Conservation (phyloP, 2,888 invertebrate genomes). For the Erynnis tages region DNA sequence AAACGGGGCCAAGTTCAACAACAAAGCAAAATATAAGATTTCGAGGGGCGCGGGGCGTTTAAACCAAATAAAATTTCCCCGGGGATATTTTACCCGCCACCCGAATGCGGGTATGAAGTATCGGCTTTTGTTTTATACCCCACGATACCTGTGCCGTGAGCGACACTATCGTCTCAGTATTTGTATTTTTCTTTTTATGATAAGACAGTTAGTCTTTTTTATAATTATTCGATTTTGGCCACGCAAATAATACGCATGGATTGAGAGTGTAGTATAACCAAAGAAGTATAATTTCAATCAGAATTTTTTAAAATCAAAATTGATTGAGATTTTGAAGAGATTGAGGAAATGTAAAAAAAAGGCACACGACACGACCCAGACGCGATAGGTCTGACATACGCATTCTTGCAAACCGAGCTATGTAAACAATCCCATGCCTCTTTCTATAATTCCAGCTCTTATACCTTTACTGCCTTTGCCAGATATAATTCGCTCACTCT, state of each 20-base stretch:
- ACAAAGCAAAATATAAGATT: constrained; percentile 6
- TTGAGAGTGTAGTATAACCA: no score
- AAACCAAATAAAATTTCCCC: constrained; percentile 22
- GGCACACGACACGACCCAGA: no score
- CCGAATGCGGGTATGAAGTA: background rate
- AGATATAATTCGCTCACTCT: background rate
- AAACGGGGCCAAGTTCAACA: constrained; percentile 3
- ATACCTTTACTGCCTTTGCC: background rate
- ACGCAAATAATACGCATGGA: no score
- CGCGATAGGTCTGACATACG: background rate
- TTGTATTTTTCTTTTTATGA: no score
- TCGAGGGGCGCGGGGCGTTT: background rate
- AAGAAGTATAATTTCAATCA: no score
- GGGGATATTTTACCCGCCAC: constrained; percentile 6
- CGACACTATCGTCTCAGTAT: no score
- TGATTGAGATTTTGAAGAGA: no score
- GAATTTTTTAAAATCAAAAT: no score
- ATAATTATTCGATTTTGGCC: no score
- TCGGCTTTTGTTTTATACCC: background rate
- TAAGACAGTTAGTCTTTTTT: no score
- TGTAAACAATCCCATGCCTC: background rate
- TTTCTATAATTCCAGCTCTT: background rate
- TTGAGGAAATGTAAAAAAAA: no score
- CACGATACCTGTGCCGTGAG: background rate
- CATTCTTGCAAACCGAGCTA: background rate